Percentiles rank a stretch among this genome's conserved stretches.
Conservation (phyloP, 2,888 invertebrate species). For the Caradrina clavipalpis region DNA sequence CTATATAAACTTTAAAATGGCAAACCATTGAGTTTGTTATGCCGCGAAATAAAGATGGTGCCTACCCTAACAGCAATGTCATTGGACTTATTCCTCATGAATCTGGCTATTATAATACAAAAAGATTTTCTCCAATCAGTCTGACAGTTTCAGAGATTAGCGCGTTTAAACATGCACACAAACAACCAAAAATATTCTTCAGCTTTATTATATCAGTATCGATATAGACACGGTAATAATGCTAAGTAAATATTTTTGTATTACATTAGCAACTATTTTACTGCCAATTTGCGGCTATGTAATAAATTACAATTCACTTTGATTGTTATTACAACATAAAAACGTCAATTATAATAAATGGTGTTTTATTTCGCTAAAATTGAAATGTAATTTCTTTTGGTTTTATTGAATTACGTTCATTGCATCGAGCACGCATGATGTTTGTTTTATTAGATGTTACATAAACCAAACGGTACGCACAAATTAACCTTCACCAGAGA, state of each 20-base stretch:
- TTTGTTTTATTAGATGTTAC: slow-evolving; percentile 36
- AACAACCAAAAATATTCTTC: too few relatives aligned
- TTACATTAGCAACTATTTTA: slow-evolving; percentile 35
- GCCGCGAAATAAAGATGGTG: background rate
- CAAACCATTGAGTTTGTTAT: background rate
- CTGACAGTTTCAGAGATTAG: too few relatives aligned
- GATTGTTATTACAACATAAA: slow-evolving; percentile 41
- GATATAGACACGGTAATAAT: slow-evolving; percentile 26
- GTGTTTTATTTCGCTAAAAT: slow-evolving; percentile 40
- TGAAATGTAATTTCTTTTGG: slow-evolving; percentile 18
- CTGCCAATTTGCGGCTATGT: slow-evolving; percentile 45
- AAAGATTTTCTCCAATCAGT: too few relatives aligned
- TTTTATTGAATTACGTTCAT: slow-evolving; percentile 34
- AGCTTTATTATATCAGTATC: too few relatives aligned
- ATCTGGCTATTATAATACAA: too few relatives aligned
- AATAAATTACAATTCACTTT: slow-evolving; percentile 47
- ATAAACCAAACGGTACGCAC: slow-evolving; percentile 24
- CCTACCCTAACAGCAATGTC: background rate
- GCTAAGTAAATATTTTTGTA: slow-evolving; percentile 27
- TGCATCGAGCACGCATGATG: slow-evolving; percentile 25
- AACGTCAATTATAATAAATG: slow-evolving; percentile 30
- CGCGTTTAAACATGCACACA: too few relatives aligned
- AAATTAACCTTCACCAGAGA: slow-evolving; percentile 15
- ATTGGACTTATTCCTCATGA: too few relatives aligned
- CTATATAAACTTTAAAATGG: slow-evolving; percentile 20